These are phyloP conservation scores for Podarcis lilfordi DNA, from an alignment of 2,797 vertebrate genomes.

Conservation along the genomic window DNA sequence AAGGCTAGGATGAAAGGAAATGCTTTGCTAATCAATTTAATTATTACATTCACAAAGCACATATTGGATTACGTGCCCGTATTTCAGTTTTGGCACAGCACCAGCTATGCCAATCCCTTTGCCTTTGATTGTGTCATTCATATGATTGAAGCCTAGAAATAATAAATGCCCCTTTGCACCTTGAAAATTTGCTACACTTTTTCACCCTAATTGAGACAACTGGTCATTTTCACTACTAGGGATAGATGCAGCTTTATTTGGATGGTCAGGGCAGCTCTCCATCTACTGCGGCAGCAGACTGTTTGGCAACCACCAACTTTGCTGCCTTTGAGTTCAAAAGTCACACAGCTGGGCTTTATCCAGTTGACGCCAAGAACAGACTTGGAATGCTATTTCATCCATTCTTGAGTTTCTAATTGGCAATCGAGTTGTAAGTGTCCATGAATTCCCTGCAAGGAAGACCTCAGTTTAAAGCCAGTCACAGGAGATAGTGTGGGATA, in stretches of 20 bases:
- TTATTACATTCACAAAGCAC: constrained; percentile 19
- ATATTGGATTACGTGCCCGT: constrained; percentile 7
- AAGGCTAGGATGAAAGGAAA: constrained; percentile 1
- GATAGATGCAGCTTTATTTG: constrained; percentile 48
- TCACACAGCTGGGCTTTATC: not conserved
- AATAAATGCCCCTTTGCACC: constrained; percentile 16
- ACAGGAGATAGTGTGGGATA: not conserved
- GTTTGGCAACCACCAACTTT: not conserved
- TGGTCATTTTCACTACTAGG: constrained; percentile 15
- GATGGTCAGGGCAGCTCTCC: constrained; percentile 43
- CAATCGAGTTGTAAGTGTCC: not conserved
- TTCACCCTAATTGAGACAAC: constrained; percentile 51
- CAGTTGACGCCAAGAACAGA: not conserved
- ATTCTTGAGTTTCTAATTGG: not conserved
- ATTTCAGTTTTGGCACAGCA: constrained; percentile 4
- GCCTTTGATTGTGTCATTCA: constrained; percentile 8
- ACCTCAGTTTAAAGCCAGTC: not conserved
- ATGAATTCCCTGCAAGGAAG: not conserved
- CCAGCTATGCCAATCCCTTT: constrained; percentile 7
- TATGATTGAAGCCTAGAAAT: constrained; percentile 40
- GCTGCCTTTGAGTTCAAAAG: not conserved
- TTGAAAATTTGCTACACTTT: constrained; percentile 43
- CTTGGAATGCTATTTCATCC: not conserved
- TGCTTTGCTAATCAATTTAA: not conserved
- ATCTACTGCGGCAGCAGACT: not conserved